These are phyloP conservation scores for Actias luna DNA, from an alignment of 2,888 invertebrate species.

Conservation along the genomic window DNA sequence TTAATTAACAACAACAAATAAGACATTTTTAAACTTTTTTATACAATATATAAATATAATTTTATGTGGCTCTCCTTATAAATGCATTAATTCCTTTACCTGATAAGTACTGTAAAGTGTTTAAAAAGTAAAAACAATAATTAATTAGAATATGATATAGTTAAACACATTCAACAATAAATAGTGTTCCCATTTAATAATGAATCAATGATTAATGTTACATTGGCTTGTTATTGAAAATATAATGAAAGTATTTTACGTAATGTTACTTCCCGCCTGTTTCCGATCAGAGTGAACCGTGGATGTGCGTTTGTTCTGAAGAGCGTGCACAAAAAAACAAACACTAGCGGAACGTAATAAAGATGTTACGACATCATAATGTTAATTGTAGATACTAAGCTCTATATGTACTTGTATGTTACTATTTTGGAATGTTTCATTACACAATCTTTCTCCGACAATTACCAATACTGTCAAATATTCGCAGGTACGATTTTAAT, in stretches of 20 bases:
- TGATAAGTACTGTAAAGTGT: too few relatives aligned
- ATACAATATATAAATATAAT: too few relatives aligned
- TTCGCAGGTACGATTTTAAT: background rate
- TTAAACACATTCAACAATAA: constrained; percentile 20
- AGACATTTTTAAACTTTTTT: too few relatives aligned
- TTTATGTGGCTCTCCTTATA: too few relatives aligned
- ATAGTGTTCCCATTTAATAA: constrained; percentile 40
- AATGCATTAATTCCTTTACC: too few relatives aligned
- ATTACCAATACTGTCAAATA: background rate
- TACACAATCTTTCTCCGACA: background rate
- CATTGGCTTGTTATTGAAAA: constrained; percentile 52
- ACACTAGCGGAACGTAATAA: constrained; percentile 18
- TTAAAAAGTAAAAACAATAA: background rate
- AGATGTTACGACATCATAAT: constrained; percentile 29
- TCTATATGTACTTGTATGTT: constrained; percentile 27
- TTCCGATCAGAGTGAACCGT: constrained; percentile 32
- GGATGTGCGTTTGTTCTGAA: constrained; percentile 37
- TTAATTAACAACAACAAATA: too few relatives aligned
- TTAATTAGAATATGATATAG: constrained; percentile 8
- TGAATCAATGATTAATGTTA: constrained; percentile 32
- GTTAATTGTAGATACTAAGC: constrained; percentile 23
- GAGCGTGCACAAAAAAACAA: constrained; percentile 24
- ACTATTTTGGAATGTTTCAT: constrained; percentile 25
- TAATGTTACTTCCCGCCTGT: constrained; percentile 45
- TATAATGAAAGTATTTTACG: constrained; percentile 65